Conservation (phyloP, 2,797 vertebrate genomes). For the Sebastes cheni region DNA sequence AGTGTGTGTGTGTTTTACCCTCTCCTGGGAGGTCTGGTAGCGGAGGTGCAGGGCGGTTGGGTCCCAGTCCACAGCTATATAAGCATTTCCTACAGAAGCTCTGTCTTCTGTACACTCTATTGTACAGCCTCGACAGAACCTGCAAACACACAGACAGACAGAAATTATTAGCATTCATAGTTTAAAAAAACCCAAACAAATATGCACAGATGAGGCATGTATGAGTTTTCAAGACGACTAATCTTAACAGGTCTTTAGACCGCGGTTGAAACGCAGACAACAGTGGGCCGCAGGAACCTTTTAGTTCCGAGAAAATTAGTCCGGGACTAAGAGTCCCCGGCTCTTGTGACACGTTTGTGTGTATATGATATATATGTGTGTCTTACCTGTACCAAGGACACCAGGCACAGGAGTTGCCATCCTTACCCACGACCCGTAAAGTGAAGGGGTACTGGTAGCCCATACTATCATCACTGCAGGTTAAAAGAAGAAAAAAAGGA, state of each 20-base stretch:
- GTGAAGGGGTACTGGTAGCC: slow-evolving; percentile 99
- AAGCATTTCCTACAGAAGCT: slow-evolving; percentile 92
- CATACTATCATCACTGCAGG: slow-evolving; percentile 95
- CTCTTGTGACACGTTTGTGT: background rate
- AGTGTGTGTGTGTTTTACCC: slow-evolving; percentile 79
- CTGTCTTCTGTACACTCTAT: slow-evolving; percentile 93
- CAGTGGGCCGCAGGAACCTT: background rate
- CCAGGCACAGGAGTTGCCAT: slow-evolving; percentile 97
- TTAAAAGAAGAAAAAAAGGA: slow-evolving; percentile 9
- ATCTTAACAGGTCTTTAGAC: too few relatives aligned
- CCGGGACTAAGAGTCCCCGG: too few relatives aligned
- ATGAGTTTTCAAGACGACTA: too few relatives aligned
- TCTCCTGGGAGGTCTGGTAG: slow-evolving; percentile 98
- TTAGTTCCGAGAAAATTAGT: background rate
- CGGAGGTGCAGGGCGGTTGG: slow-evolving; percentile 97
- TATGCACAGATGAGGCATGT: too few relatives aligned
- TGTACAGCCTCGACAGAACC: slow-evolving; percentile 95
- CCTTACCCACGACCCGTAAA: slow-evolving; percentile 93
- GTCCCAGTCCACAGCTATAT: slow-evolving; percentile 99
- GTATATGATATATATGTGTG: background rate
- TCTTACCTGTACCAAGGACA: slow-evolving; percentile 98
- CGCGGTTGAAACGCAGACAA: too few relatives aligned
- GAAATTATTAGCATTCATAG: background rate
- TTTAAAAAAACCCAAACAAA: background rate
- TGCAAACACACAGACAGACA: slow-evolving; percentile 56